Percentiles rank a stretch among this genome's conserved stretches.
phyloP scores from a whole-genome alignment of 2,888 invertebrate genomes.

The Artemia sp. region DNA sequence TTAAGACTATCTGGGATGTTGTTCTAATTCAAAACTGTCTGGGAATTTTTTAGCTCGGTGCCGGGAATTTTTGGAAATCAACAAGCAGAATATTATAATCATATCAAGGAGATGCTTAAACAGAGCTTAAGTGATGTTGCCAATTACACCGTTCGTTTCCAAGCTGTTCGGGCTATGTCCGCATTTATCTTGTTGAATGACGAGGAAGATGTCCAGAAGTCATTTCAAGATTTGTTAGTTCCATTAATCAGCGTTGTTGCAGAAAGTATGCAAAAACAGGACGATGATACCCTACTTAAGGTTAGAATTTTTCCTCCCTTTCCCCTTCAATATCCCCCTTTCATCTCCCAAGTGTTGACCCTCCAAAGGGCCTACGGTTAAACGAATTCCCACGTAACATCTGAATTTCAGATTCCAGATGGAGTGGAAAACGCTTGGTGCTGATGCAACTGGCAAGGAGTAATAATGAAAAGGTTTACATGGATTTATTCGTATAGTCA shows the following conservation, averaged over 20 bases:
- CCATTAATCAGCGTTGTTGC: slow-evolving; percentile 43
- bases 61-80: slow-evolving; percentile 94
- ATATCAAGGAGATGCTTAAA: slow-evolving; percentile 86
- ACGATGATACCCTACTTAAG: slow-evolving; percentile 78
- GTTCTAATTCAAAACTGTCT: too few relatives aligned
- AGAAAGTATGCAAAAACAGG: slow-evolving; percentile 61
- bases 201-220: slow-evolving; percentile 68
- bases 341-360: too few relatives aligned
- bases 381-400: too few relatives aligned
- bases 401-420: too few relatives aligned
- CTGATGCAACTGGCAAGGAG: too few relatives aligned
- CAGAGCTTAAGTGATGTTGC: slow-evolving; percentile 57
- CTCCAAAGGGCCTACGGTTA: too few relatives aligned
- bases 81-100: slow-evolving; percentile 70
- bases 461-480: too few relatives aligned
- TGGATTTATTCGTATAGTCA: too few relatives aligned
- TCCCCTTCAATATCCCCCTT: too few relatives aligned
- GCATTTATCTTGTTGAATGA: slow-evolving; percentile 77
- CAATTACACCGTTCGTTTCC: slow-evolving; percentile 41
- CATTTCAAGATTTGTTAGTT: slow-evolving; percentile 67
- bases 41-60: slow-evolving; percentile 46
- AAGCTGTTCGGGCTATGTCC: slow-evolving; percentile 39
- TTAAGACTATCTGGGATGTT: too few relatives aligned
- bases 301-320: background rate
- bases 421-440: too few relatives aligned